Conservation (phyloP, 2,113 vertebrate species). For the Herpailurus yagouaroundi region DNA sequence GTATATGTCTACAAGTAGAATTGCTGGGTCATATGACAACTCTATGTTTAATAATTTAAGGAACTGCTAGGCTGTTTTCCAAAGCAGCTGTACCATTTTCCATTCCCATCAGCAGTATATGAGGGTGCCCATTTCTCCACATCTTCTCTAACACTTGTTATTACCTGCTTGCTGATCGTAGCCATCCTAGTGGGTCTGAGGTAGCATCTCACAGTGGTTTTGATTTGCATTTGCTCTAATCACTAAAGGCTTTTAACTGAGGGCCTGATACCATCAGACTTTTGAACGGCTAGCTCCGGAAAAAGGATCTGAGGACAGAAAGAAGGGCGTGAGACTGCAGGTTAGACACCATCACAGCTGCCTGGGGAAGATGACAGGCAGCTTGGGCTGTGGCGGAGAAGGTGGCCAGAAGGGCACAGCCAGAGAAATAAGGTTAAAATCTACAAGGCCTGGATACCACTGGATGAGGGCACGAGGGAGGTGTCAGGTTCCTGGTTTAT, state of each 20-base stretch:
- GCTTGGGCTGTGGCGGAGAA: not conserved
- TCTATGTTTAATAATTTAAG: not conserved
- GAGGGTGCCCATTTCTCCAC: not conserved
- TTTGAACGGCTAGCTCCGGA: not conserved
- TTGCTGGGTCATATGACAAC: not conserved
- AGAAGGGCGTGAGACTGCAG: not conserved
- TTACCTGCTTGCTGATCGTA: not conserved
- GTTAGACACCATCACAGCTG: not conserved
- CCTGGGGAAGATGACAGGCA: not conserved
- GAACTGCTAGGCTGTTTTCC: not conserved
- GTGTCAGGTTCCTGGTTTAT: not conserved
- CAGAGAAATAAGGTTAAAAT: not conserved
- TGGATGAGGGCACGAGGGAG: not conserved
- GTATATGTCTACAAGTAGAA: not conserved
- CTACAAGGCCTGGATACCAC: not conserved
- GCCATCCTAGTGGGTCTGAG: not conserved
- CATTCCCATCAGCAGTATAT: not conserved
- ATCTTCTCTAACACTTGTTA: not conserved
- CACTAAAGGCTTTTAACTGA: slow-evolving; percentile 25
- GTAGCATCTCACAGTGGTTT: not conserved
- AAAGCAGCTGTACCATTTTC: not conserved
- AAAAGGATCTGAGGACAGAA: slow-evolving; percentile 16
- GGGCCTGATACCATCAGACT: not conserved
- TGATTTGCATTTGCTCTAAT: not conserved
- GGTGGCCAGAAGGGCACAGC: not conserved